Percentiles rank a stretch among this genome's conserved stretches.
These are phyloP conservation scores for Tinea trinotella DNA, from an alignment of 2,888 invertebrate species.

Conservation along the genomic window DNA sequence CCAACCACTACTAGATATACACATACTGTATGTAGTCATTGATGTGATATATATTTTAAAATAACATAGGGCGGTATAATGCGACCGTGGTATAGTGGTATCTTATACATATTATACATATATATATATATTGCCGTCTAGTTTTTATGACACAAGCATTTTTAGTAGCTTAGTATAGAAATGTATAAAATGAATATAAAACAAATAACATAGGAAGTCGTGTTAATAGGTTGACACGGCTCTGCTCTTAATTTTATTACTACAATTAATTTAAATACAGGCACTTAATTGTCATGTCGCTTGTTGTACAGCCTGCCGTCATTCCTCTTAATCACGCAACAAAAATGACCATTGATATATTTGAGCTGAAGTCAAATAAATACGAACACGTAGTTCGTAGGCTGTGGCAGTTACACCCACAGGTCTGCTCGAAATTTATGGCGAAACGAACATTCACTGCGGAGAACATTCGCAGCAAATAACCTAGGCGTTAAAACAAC, in stretches of 20 bases:
- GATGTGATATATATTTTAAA: not conserved
- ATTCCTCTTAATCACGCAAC: constrained; percentile 18
- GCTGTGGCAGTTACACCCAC: constrained; percentile 66
- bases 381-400: constrained; percentile 46
- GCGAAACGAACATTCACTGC: constrained; percentile 63
- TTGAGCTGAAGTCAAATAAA: constrained; percentile 54
- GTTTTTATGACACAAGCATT: too few relatives aligned
- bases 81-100: too few relatives aligned
- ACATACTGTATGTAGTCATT: not conserved
- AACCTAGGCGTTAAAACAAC: constrained; percentile 70
- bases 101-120: too few relatives aligned
- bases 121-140: too few relatives aligned
- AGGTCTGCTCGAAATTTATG: constrained; percentile 66
- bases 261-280: constrained; percentile 3
- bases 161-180: too few relatives aligned
- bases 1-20: not conserved
- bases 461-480: constrained; percentile 64
- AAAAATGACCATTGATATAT: constrained; percentile 46
- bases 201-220: constrained; percentile 1
- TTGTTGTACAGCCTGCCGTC: not conserved
- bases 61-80: constrained; percentile 3
- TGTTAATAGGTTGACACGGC: not conserved
- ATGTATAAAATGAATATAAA: too few relatives aligned
- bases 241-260: constrained; percentile 14
- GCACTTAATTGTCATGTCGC: constrained; percentile 1